Percentiles rank a stretch among this genome's conserved stretches.
phyloP scores from a whole-genome alignment of 2,797 vertebrate genomes.

The Natrix natrix region DNA sequence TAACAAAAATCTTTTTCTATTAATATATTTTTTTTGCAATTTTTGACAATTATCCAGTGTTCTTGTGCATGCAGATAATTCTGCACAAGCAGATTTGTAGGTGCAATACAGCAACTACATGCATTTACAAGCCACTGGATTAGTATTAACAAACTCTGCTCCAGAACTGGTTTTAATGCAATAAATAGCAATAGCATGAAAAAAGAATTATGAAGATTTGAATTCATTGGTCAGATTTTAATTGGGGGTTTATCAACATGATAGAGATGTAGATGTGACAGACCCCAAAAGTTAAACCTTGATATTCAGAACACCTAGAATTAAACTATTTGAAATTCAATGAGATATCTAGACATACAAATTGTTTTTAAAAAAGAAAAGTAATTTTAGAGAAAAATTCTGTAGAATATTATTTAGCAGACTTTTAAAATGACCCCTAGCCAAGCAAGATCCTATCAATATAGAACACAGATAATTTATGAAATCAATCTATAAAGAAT shows the following conservation, averaged over 20 bases:
- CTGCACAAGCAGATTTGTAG: neutral
- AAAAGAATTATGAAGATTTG: neutral
- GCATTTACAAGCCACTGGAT: neutral
- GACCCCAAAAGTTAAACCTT: slow-evolving; percentile 27
- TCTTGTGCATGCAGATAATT: neutral
- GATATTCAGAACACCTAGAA: slow-evolving; percentile 24
- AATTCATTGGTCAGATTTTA: slow-evolving; percentile 32
- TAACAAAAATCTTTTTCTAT: slow-evolving; percentile 67
- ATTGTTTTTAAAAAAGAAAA: slow-evolving; percentile 28
- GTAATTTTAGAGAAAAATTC: slow-evolving; percentile 19
- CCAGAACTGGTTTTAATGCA: neutral
- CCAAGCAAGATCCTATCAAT: neutral
- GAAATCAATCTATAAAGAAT: slow-evolving; percentile 38
- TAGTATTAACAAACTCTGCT: slow-evolving; percentile 8
- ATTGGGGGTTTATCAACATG: slow-evolving; percentile 25
- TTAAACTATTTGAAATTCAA: slow-evolving; percentile 14
- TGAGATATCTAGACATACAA: neutral
- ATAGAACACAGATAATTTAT: slow-evolving; percentile 19
- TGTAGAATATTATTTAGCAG: slow-evolving; percentile 27
- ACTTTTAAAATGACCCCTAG: neutral
- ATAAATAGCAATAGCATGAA: slow-evolving; percentile 5
- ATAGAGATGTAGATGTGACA: slow-evolving; percentile 18
- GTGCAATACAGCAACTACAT: neutral
- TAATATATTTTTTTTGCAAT: slow-evolving; percentile 56
- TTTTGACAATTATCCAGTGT: slow-evolving; percentile 19